Base-by-base conservation (phyloP, 1,140 invertebrate species). In the Drosophila nigrodunni region DNA sequence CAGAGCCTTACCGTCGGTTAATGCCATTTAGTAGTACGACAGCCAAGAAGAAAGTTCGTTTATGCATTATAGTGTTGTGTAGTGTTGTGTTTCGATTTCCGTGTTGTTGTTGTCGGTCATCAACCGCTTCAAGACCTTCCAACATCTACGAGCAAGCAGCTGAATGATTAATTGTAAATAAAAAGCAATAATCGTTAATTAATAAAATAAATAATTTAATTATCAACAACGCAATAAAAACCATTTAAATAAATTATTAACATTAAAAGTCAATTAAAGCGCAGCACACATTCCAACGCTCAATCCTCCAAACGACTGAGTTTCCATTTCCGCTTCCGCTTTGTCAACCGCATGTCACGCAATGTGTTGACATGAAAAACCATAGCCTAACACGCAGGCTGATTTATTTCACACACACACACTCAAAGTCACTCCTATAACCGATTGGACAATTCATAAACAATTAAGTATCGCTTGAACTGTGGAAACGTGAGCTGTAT, bases 401-500 rank as follows among this genome's bases (percentile, higher is more conserved):
- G 82, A 68, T 78, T 80, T 71, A 86, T 81, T 73, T 11, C 39
- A 30, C 76, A 52, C 55, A 69, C 65, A 60, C 78, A 59, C 50
- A 35, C 47, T 34, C 7, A 34, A 30, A 58, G 4, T 30, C 2
- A 30, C 25, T 34, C 55, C 39, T 18, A 13, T 25, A 41, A 9
- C 39, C 55, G 39, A 52, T 21, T 61, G 49, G 25, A 66, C 77
- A 74, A 87, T 88, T 77, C 80, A 88, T 87, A 87, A 82, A 77
- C 82, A 88, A 87, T 87, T 87, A 88, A 88, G 72, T 77, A 66
- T 43, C 78, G 78, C 78, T 76, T 87, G 54, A 65, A 69, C 54
- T 57, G 64, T 15, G 25, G 35, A 41, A 49, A 60, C 62, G 72
- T 67, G 77, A 54, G 59, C n/a, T 65, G 58, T 69, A 18, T 50